These are phyloP conservation scores for Morone saxatilis DNA, from an alignment of 2,113 vertebrate genomes.

Conservation along the genomic window DNA sequence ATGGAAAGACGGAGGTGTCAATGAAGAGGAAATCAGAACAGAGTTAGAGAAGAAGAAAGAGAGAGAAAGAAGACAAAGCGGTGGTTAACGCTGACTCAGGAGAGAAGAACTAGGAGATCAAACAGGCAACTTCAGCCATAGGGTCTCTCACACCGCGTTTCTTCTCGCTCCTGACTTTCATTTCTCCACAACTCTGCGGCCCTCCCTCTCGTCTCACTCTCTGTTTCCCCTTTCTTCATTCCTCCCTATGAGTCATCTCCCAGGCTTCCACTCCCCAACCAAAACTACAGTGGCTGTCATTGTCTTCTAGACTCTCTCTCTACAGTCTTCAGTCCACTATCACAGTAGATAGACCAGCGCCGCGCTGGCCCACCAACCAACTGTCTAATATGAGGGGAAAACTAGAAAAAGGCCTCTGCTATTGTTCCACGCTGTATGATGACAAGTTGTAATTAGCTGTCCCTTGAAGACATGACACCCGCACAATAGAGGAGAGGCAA, in stretches of 20 bases:
- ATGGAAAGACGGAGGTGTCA: constrained; percentile 35
- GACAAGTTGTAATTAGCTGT: constrained; percentile 72
- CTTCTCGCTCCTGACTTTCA: constrained; percentile 65
- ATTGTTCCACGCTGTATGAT: constrained; percentile 44
- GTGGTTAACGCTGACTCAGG: constrained; percentile 65
- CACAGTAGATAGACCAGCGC: constrained; percentile 29
- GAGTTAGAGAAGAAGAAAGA: constrained; percentile 19
- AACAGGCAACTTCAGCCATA: constrained; percentile 65
- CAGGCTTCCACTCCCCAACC: constrained; percentile 74
- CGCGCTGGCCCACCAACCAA: constrained; percentile 24
- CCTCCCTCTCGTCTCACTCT: constrained; percentile 37
- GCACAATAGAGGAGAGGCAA: constrained; percentile 50
- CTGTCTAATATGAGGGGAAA: constrained; percentile 12
- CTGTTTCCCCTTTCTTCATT: constrained; percentile 67
- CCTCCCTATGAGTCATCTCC: constrained; percentile 79
- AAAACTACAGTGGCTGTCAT: constrained; percentile 82
- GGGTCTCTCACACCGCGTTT: constrained; percentile 59
- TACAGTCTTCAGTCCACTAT: constrained; percentile 40
- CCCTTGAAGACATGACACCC: constrained; percentile 61
- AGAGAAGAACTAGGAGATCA: constrained; percentile 59
- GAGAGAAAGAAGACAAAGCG: constrained; percentile 25
- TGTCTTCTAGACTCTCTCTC: constrained; percentile 67
- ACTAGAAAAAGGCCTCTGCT: constrained; percentile 14
- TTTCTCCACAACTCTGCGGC: constrained; percentile 58
- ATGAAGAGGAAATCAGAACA: constrained; percentile 40